Conservation (phyloP, 1,140 invertebrate genomes). For the Ooceraea biroi region DNA sequence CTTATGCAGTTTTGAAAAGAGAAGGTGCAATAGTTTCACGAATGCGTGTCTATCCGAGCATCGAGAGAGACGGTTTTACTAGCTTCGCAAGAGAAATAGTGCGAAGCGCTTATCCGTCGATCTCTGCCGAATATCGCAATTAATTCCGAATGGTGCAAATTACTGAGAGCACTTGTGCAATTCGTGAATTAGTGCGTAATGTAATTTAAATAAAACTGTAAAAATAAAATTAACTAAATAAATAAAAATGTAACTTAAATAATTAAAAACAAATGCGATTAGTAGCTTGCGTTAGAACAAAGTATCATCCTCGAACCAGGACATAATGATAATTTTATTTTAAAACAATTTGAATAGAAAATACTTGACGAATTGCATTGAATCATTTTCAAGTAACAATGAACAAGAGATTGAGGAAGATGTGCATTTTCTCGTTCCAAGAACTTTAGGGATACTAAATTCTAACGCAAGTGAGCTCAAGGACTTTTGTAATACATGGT, state of each 20-base stretch:
- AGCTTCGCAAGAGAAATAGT: conserved; percentile 30
- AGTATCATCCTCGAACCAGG: neutral
- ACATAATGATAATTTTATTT: neutral
- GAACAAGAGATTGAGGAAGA: neutral
- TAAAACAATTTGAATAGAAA: neutral
- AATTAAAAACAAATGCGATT: neutral
- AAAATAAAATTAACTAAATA: too few relatives aligned
- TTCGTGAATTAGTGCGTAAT: neutral
- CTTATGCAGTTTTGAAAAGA: conserved; percentile 75
- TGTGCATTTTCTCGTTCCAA: neutral
- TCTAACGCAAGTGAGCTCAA: conserved; percentile 44
- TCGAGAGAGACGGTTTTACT: conserved; percentile 51
- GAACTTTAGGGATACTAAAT: conserved; percentile 30
- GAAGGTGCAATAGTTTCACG: conserved; percentile 57
- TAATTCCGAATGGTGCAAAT: conserved; percentile 40
- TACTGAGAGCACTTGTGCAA: conserved; percentile 10
- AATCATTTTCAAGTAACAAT: neutral
- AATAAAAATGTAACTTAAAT: too few relatives aligned
- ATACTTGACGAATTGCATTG: neutral
- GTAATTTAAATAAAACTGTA: too few relatives aligned
- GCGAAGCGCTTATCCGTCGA: conserved; percentile 50
- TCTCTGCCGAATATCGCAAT: conserved; percentile 59
- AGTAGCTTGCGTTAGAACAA: conserved; percentile 32
- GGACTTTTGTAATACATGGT: conserved; percentile 40
- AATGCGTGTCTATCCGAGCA: conserved; percentile 57